A percentile compares a stretch with the other conserved stretches of the same genome.
Conservation (phyloP, 1,140 invertebrate genomes). For the Conus ventricosus region DNA sequence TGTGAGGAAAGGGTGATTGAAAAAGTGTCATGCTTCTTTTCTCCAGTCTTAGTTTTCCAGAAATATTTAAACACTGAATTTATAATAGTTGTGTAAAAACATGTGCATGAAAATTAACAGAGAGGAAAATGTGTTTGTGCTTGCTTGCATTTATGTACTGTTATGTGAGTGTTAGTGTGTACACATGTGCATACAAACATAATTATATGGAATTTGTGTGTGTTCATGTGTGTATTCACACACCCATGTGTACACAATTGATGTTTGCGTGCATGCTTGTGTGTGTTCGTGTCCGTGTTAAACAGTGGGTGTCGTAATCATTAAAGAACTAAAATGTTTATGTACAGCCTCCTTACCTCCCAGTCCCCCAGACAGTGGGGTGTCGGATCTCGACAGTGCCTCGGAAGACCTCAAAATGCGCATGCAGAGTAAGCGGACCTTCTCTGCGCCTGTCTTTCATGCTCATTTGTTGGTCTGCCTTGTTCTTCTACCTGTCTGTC, state of each 20-base stretch:
- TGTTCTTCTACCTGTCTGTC: constrained; percentile 9
- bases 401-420: constrained; percentile 82
- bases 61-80: not conserved
- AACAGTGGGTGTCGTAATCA: not conserved
- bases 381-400: constrained; percentile 96
- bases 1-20: too few relatives aligned
- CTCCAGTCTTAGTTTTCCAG: not conserved
- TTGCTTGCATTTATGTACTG: not conserved
- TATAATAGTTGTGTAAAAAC: too few relatives aligned
- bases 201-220: too few relatives aligned
- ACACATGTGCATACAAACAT: too few relatives aligned
- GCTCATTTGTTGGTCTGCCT: not conserved
- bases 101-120: not conserved
- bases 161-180: too few relatives aligned
- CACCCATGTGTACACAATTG: too few relatives aligned
- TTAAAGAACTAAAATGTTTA: constrained; percentile 70
- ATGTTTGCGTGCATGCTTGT: not conserved
- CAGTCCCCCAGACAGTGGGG: constrained; percentile 97
- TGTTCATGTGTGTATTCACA: too few relatives aligned
- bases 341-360: constrained; percentile 90
- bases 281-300: too few relatives aligned
- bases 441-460: not conserved
- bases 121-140: not conserved
- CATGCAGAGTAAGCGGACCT: constrained; percentile 40
- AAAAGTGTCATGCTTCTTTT: too few relatives aligned